Percentiles rank a stretch among this genome's conserved stretches.
Evolutionary conservation across 2,113 vertebrate genomes (phyloP).

Genomic region (Ageneiosus marmoratus): DNA sequence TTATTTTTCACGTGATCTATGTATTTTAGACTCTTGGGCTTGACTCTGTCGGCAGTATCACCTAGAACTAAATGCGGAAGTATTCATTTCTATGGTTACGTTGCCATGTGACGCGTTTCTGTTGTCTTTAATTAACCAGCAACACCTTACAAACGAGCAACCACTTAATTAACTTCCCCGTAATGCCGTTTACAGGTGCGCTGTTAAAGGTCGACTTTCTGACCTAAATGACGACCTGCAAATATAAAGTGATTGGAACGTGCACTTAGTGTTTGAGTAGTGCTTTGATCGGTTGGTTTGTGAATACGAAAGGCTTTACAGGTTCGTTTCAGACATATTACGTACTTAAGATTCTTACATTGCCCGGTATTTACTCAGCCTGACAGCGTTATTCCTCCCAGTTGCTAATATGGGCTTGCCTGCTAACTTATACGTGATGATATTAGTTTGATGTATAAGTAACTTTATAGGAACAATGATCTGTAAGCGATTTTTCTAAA

Average conservation of each 20-base stretch:
- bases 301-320: neutral
- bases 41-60: neutral
- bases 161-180: neutral
- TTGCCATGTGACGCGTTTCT: neutral
- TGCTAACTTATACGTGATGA: neutral
- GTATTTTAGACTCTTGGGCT: no score
- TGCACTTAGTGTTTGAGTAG: neutral
- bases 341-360: neutral
- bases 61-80: neutral
- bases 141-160: neutral
- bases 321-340: neutral
- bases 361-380: neutral
- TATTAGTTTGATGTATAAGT: no score
- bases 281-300: neutral
- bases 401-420: neutral
- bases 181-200: neutral
- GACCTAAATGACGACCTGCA: neutral
- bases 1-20: no score
- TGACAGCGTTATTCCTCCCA: neutral
- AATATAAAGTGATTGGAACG: conserved; percentile 11
- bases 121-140: conserved; percentile 7
- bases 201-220: conserved; percentile 5
- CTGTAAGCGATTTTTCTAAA: neutral
- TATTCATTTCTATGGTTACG: conserved; percentile 22
- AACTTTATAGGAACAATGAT: no score